Evolutionary conservation across 2,797 vertebrate species (phyloP).

Genomic region (Arrhamphus sclerolepis): DNA sequence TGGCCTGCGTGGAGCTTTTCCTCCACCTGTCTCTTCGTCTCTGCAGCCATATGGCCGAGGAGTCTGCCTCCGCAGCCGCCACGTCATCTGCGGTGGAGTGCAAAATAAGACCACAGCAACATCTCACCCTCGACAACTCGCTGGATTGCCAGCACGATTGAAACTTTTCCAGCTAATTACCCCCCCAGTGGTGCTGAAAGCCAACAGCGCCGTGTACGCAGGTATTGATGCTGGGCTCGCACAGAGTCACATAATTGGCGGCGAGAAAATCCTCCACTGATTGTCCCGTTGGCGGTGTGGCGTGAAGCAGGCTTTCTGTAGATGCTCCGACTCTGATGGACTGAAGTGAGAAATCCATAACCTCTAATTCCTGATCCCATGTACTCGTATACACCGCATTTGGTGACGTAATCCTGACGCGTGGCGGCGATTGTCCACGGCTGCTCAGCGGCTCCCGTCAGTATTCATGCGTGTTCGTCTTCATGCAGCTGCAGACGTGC

Average conservation of each 20-base stretch:
- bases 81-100: background rate
- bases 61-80: background rate
- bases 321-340: constrained; percentile 33
- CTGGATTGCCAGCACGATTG: constrained; percentile 18
- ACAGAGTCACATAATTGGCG: background rate
- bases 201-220: constrained; percentile 2
- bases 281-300: constrained; percentile 18
- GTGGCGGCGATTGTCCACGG: constrained; percentile 14
- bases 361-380: constrained; percentile 56
- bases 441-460: constrained; percentile 28
- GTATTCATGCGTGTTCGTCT: background rate
- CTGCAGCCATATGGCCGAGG: no score
- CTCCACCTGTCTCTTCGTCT: background rate
- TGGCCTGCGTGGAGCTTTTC: constrained; percentile 25
- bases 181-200: constrained; percentile 1
- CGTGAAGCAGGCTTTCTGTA: constrained; percentile 35
- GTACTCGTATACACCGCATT: background rate
- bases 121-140: constrained; percentile 1
- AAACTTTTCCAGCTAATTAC: constrained; percentile 56
- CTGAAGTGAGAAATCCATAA: constrained; percentile 41
- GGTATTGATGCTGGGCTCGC: background rate
- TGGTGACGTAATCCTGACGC: background rate
- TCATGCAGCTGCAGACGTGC: background rate
- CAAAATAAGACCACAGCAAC: constrained; percentile 12
- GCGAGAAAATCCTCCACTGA: constrained; percentile 10